Evolutionary conservation across 2,113 vertebrate genomes (phyloP).

Genomic region (Tachuris rubrigastra): DNA sequence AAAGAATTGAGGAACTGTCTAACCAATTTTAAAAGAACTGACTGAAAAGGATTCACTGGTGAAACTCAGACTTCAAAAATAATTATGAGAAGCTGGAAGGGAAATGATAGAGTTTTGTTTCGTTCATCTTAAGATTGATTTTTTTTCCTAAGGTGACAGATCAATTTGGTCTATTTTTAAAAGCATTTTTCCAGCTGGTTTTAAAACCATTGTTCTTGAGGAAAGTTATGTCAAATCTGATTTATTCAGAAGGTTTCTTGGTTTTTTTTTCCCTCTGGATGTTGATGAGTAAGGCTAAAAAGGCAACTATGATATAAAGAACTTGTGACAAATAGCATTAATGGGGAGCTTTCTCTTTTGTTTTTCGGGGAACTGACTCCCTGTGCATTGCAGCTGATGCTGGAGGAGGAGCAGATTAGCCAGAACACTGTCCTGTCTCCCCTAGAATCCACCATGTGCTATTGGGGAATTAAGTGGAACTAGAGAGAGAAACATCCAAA

Average conservation of each 20-base stretch:
- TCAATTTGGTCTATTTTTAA: not conserved
- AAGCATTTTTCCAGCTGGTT: not conserved
- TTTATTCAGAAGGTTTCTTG: not conserved
- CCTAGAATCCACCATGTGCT: not conserved
- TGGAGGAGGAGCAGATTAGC: not conserved
- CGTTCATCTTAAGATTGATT: not conserved
- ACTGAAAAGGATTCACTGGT: not conserved
- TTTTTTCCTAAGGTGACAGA: not conserved
- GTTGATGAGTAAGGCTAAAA: not conserved
- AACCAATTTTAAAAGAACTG: not conserved
- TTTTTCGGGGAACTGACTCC: not conserved
- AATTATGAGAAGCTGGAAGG: not conserved
- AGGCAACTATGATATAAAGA: not conserved
- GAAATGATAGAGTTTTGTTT: not conserved
- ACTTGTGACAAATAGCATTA: not conserved
- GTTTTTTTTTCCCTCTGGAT: not conserved
- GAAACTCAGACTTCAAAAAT: not conserved
- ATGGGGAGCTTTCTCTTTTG: not conserved
- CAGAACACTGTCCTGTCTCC: not conserved
- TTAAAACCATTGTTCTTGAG: not conserved
- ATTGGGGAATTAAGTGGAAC: fast-evolving
- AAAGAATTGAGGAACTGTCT: not conserved
- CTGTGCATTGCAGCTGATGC: not conserved
- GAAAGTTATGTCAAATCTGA: not conserved
- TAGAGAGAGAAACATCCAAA: not conserved